Evolutionary conservation across 1,140 invertebrate genomes (phyloP), one percentile per base, ranked within the genome.

Genomic region (Ladona fulva): DNA sequence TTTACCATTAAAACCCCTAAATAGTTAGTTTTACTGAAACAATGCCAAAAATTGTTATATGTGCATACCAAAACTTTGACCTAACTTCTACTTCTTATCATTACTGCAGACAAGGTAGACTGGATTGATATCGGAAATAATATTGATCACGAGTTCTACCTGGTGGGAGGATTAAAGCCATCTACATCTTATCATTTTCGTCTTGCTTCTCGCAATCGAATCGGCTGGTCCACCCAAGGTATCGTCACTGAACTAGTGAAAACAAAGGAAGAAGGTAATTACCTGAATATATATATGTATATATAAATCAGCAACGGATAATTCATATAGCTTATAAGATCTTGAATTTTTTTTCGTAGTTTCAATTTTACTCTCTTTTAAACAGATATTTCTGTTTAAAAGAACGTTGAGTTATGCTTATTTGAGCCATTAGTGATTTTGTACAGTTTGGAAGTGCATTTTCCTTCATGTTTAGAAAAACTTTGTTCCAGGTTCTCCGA

Each of bases 61-160:
- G n/a, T n/a, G n/a, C n/a, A n/a, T n/a, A n/a, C n/a, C n/a, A n/a
- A n/a, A n/a, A n/a, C n/a, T n/a, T n/a, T n/a, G n/a, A n/a, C 29
- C 24, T 29, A 19, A 29, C 75, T 75, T 42, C 42, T 80, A 42
- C 29, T 25, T 74, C 76, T 75, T 78, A 14, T 80, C 75, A 37
- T 37, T 37, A 5, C 29, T 78, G 24, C 82, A 86, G 93, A 93
- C 82, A 91, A 91, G 24, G 87, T 92, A 24, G 90, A 94, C 25
- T 99, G 97, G 97, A 90, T 88, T n/a, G 91, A 92, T 22, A 89
- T 95, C 3, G 92, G 92, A 6, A 91, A 92, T 78, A 96, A 96
- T 81, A 96, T 98, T 74, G 94, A 95, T 83, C 95, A 98, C 82
- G 97, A 99, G 83, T 97, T 96, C 84, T 97, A 92, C 81, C 84